phyloP scores from a whole-genome alignment of 2,888 invertebrate genomes.

The Aelia acuminata region DNA sequence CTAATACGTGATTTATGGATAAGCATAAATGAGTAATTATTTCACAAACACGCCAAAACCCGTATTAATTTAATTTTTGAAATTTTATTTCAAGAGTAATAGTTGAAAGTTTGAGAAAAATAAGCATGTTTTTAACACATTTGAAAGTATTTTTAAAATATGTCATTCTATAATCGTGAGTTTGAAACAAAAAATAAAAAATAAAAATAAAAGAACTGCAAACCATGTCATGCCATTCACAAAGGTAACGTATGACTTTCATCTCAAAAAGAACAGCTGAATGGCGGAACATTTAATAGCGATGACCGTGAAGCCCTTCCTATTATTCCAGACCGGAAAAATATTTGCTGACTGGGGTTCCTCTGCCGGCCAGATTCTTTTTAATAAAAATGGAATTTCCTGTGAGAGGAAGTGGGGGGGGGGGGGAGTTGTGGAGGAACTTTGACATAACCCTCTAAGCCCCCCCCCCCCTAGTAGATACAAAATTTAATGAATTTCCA shows the following conservation, averaged over 20 bases:
- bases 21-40: too few species aligned
- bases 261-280: not conserved
- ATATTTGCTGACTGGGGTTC: not conserved
- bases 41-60: too few species aligned
- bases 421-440: not conserved
- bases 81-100: too few species aligned
- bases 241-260: not conserved
- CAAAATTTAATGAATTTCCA: not conserved
- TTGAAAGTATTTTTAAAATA: too few species aligned
- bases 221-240: too few species aligned
- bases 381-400: constrained; percentile 2
- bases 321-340: not conserved
- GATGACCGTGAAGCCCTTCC: not conserved
- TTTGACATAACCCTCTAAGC: not conserved
- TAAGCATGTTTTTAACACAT: too few species aligned
- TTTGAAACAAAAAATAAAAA: too few species aligned
- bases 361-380: not conserved
- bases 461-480: not conserved
- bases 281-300: not conserved
- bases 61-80: too few species aligned
- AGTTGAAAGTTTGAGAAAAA: too few species aligned
- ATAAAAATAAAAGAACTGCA: too few species aligned
- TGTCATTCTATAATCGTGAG: too few species aligned
- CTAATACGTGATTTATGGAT: too few species aligned
- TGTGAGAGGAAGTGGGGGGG: not conserved